Percentiles rank a stretch among this genome's conserved stretches.
Evolutionary conservation across 1,140 invertebrate genomes (phyloP).

Genomic region (Tetragonula clypearis): DNA sequence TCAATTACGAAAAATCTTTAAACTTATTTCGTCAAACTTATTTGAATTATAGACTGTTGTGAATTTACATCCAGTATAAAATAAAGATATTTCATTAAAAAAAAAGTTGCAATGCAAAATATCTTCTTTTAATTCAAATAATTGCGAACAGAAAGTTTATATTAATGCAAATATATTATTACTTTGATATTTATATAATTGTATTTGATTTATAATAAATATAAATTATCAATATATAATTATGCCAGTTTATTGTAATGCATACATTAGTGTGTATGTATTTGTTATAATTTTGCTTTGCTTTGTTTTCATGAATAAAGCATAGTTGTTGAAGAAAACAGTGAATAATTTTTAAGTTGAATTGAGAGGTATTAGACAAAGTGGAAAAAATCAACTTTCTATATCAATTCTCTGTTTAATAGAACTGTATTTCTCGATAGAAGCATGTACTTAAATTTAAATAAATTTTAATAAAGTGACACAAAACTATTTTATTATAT

Average conservation of each 20-base stretch:
- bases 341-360: neutral
- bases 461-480: slow-evolving; percentile 24
- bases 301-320: neutral
- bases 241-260: neutral
- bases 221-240: neutral
- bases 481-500: slow-evolving; percentile 4
- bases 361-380: neutral
- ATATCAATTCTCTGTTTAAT: slow-evolving; percentile 5
- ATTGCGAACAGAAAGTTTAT: neutral
- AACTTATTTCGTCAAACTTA: neutral
- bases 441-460: slow-evolving; percentile 15
- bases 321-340: neutral
- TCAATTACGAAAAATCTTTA: neutral
- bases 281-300: neutral
- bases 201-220: neutral
- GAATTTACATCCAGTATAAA: neutral
- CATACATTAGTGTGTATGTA: neutral
- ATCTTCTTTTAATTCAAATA: neutral
- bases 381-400: slow-evolving; percentile 17
- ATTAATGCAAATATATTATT: neutral
- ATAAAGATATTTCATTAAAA: neutral
- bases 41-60: too few species aligned
- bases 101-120: neutral
- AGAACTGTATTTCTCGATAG: slow-evolving; percentile 11
- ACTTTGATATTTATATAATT: too few species aligned